These are phyloP conservation scores for Diuraphis noxia DNA, from an alignment of 1,140 invertebrate genomes.

Conservation along the genomic window DNA sequence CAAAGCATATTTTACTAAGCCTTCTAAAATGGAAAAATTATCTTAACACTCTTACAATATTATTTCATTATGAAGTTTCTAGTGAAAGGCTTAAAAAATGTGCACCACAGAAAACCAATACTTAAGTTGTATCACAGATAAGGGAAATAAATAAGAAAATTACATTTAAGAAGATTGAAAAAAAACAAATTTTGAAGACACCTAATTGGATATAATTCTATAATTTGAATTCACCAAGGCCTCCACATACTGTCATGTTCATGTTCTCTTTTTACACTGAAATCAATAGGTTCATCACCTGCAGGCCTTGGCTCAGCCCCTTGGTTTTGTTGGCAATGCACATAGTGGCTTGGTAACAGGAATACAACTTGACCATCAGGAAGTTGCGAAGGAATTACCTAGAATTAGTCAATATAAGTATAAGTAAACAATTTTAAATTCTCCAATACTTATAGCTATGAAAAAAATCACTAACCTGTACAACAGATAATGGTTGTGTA, in stretches of 20 bases:
- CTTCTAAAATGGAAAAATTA: not conserved
- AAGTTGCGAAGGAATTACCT: slow-evolving; percentile 64
- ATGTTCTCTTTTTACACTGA: slow-evolving; percentile 56
- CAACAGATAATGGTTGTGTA: slow-evolving; percentile 48
- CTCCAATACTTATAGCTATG: not conserved
- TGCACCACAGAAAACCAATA: slow-evolving; percentile 42
- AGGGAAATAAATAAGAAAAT: slow-evolving; percentile 36
- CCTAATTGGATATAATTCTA: not conserved
- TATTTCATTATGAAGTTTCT: not conserved
- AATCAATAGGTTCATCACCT: slow-evolving; percentile 57
- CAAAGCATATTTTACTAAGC: slow-evolving; percentile 33
- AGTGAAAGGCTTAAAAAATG: slow-evolving; percentile 14
- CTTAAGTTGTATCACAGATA: slow-evolving; percentile 45
- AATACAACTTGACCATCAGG: slow-evolving; percentile 66
- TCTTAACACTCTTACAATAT: not conserved
- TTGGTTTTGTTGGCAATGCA: slow-evolving; percentile 62
- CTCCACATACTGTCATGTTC: slow-evolving; percentile 57
- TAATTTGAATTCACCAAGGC: slow-evolving; percentile 56
- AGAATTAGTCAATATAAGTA: slow-evolving; percentile 55
- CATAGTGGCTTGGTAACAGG: slow-evolving; percentile 64
- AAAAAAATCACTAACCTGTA: slow-evolving; percentile 24
- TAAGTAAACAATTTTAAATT: not conserved
- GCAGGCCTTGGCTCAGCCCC: slow-evolving; percentile 59
- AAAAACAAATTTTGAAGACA: slow-evolving; percentile 23
- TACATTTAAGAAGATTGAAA: slow-evolving; percentile 21